Conservation (phyloP, 2,113 vertebrate genomes). For the Passer montanus region DNA sequence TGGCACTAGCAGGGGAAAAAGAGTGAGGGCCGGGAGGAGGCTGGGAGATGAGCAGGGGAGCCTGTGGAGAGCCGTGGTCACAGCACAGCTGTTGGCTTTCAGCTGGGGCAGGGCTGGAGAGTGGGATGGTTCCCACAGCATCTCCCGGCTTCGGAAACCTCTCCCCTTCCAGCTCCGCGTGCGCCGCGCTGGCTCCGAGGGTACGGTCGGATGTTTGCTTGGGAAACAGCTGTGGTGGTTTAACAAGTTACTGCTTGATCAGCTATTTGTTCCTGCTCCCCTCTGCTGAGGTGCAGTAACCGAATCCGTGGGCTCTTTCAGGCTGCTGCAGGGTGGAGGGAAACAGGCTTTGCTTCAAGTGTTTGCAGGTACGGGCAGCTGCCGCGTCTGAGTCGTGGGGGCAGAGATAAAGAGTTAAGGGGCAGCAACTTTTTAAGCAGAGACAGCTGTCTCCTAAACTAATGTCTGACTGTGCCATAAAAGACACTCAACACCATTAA, state of each 20-base stretch:
- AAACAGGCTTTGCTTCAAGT: background rate
- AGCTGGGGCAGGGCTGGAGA: background rate
- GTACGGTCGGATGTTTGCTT: slow-evolving; percentile 42
- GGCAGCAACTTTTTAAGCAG: slow-evolving; percentile 15
- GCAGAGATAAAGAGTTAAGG: slow-evolving; percentile 34
- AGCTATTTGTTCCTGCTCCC: slow-evolving; percentile 48
- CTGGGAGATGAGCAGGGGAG: background rate
- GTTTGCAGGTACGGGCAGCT: background rate
- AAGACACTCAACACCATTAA: slow-evolving; percentile 58
- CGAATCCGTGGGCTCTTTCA: background rate
- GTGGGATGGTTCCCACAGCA: slow-evolving; percentile 27
- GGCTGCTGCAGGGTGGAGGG: background rate
- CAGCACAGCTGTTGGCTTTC: background rate
- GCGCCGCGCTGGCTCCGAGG: background rate
- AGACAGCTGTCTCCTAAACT: slow-evolving; percentile 46
- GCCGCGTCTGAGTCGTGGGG: background rate
- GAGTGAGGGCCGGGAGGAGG: background rate
- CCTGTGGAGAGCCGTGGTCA: background rate
- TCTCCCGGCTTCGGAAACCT: background rate
- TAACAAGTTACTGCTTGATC: slow-evolving; percentile 67
- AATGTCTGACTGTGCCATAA: slow-evolving; percentile 31
- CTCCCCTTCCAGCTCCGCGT: background rate
- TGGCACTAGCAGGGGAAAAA: background rate
- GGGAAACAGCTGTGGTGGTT: slow-evolving; percentile 61
- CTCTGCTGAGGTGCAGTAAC: background rate